phyloP scores from a whole-genome alignment of 2,113 vertebrate species.

The Paradisaea rubra region DNA sequence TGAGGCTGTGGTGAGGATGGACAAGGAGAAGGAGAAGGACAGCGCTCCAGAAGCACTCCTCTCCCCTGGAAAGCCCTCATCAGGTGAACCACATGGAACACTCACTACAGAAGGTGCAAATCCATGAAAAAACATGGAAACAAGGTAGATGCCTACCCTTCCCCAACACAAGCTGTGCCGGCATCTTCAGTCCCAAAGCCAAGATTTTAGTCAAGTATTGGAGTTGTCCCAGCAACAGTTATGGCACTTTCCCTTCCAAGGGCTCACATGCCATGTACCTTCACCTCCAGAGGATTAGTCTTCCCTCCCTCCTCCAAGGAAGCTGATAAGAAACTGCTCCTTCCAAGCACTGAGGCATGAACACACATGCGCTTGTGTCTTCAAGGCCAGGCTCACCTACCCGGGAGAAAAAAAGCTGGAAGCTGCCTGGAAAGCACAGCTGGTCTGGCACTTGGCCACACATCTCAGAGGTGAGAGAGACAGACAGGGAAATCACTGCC shows the following conservation, averaged over 20 bases:
- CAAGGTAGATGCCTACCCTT: background rate
- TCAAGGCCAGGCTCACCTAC: conserved; percentile 42
- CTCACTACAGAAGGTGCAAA: background rate
- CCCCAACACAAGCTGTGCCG: background rate
- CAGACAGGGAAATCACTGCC: background rate
- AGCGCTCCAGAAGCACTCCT: background rate
- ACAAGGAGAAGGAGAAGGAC: background rate
- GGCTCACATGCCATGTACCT: background rate
- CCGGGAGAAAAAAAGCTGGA: background rate
- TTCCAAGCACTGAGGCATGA: background rate
- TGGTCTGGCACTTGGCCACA: conserved; percentile 26
- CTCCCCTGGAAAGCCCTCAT: background rate
- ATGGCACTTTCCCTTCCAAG: background rate
- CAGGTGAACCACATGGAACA: background rate
- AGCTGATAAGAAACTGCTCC: background rate
- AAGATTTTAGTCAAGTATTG: background rate
- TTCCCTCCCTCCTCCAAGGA: background rate
- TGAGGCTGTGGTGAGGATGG: background rate
- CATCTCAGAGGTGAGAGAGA: background rate
- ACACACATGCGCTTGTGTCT: background rate
- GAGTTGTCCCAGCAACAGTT: background rate
- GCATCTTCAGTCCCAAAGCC: background rate
- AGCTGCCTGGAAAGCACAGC: conserved; percentile 24
- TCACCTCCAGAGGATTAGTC: background rate
- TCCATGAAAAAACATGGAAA: background rate